Evolutionary conservation across 2,888 invertebrate species (phyloP), one percentile per base, ranked within the genome.

Genomic region (Catocala nupta): DNA sequence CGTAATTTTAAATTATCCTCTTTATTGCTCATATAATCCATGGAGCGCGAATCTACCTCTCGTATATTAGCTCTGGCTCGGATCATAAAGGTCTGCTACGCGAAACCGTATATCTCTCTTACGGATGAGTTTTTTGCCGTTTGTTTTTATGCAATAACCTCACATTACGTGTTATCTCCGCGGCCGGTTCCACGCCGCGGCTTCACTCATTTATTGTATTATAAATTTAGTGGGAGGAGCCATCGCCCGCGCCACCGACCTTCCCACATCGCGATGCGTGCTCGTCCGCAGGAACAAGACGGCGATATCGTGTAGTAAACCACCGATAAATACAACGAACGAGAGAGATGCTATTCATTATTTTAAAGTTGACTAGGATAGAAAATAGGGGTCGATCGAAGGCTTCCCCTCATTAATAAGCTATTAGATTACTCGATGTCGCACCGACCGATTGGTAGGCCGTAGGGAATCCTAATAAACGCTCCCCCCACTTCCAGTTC

Each of bases 321-420:
- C 81, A 78, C 81, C 77, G 86, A 83, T 65, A 68, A 90, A 88
- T 85, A 86, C 83, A 88, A 87, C 70, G 84, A 84, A 81, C 74
- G 83, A 75, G 44, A 71, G 76, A 87, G 89, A 89, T 76, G 83
- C 85, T 86, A 81, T 85, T 86, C 75, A 89, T 90, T 87, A 91
- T 90, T 93, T 89, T 84, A 83, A 89, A 89, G 80, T 90, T 87
- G 77, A 84, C 93, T 93, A 93, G 86, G 84, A 90, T 92, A 93
- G 93, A 90, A 91, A 93, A 92, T 91, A 87, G 89, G 92, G 93
- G 84, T 81, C 87, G 86, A 87, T 88, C 81, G 87, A 87, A 82
- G 87, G 88, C 86, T 92, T 93, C 92, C 92, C 93, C 89, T 92
- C 86, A 92, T 94, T 93, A 94, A 94, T 93, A 93, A 93, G 93